Conservation (phyloP, 2,797 vertebrate species). For the Mus caroli region DNA sequence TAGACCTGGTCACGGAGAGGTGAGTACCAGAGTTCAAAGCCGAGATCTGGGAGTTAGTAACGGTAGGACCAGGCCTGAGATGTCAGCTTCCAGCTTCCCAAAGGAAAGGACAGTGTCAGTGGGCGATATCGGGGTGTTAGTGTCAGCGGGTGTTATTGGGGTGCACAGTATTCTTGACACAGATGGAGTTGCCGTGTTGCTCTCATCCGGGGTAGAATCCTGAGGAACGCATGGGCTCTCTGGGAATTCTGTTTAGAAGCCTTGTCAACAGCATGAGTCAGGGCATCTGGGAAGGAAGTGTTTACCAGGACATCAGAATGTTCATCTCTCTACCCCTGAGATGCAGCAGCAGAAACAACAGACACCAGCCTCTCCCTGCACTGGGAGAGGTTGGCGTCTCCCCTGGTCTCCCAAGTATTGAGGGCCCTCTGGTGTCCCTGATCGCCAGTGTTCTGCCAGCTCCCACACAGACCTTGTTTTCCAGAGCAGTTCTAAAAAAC, state of each 20-base stretch:
- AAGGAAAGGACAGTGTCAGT: background rate
- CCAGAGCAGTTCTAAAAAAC: conserved; percentile 66
- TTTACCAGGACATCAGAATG: background rate
- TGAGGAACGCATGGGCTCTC: background rate
- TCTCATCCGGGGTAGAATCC: conserved; percentile 27
- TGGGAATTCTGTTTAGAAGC: conserved; percentile 2
- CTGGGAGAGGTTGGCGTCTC: background rate
- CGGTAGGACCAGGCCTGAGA: background rate
- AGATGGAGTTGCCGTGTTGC: background rate
- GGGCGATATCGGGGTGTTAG: too few relatives aligned
- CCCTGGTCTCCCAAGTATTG: background rate
- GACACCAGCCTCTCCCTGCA: background rate
- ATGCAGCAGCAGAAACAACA: background rate
- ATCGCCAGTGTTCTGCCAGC: background rate
- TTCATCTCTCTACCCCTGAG: background rate
- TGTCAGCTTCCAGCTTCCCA: background rate
- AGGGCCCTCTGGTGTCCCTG: background rate
- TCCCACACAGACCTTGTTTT: conserved; percentile 65
- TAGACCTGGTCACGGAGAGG: background rate
- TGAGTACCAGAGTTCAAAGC: background rate
- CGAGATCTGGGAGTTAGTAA: background rate
- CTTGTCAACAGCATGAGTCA: conserved; percentile 13
- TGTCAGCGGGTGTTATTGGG: too few relatives aligned
- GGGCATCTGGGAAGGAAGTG: conserved; percentile 43
- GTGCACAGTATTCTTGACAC: background rate